These are phyloP conservation scores for Serrognathus titanus DNA, from an alignment of 2,888 invertebrate species.

Conservation along the genomic window DNA sequence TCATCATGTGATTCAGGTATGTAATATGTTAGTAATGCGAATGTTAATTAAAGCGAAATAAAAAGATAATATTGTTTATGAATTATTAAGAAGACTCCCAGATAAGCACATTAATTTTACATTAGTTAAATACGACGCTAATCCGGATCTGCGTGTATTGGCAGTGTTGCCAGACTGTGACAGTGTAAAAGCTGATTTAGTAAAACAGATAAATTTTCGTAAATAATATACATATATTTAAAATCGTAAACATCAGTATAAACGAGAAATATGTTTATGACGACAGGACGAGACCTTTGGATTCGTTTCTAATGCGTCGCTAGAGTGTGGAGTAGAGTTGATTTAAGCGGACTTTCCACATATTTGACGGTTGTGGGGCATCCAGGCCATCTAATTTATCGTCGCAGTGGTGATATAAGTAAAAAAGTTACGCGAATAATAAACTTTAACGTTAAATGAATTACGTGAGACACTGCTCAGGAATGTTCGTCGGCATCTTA, in stretches of 20 bases:
- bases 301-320: constrained; percentile 8
- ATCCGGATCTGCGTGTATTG: background rate
- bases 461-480: constrained; percentile 11
- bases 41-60: too few species aligned
- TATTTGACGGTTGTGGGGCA: background rate
- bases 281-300: constrained; percentile 20
- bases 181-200: background rate
- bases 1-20: too few species aligned
- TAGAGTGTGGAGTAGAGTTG: constrained; percentile 4
- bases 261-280: constrained; percentile 13
- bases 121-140: background rate
- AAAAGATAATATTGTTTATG: too few species aligned
- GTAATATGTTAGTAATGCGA: too few species aligned
- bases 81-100: too few species aligned
- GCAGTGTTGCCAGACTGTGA: background rate
- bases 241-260: constrained; percentile 2
- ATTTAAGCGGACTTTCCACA: constrained; percentile 11
- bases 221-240: background rate
- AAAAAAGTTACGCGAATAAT: constrained; percentile 24
- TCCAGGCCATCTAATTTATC: constrained; percentile 20
- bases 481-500: constrained; percentile 15
- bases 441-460: constrained; percentile 19
- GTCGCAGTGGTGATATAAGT: constrained; percentile 21
- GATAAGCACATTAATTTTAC: too few species aligned
- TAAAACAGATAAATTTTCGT: background rate